Evolutionary conservation across 2,113 vertebrate species (phyloP), one percentile per base, ranked within the genome.

Genomic region (Mastomys natalensis): DNA sequence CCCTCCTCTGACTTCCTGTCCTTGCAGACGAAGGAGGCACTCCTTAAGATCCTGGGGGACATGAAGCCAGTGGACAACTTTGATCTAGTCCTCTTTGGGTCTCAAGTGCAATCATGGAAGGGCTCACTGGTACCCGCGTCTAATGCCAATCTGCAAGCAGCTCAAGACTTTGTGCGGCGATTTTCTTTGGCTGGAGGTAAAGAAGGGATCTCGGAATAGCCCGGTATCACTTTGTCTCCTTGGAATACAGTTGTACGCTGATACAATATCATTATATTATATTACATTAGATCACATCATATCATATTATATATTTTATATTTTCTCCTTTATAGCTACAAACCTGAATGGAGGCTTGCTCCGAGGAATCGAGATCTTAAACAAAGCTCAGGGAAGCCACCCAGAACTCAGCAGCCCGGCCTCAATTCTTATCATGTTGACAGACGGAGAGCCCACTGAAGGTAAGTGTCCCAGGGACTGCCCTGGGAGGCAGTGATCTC

Each of bases 361-460:
- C 95, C 98, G 88, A 90, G 99, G 99, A 96, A 98, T 99, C 62
- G 87, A 97, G 0, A 99, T 99, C 98, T 97, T 99, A 96, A 99
- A 99, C 60, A 94, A 87, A 94, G 98, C 97, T 92, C 94, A 97
- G 66, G 70, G 96, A 84, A 48, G 16, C 62, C 95, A 98, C 29
- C 58, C 98, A 10, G 95, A 98, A 60, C 97, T 98, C 95, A 97
- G 97, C 66, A 98, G 98, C 55, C 98, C 98, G 0, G 98, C 99
- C 9, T 99, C 99, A 0, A 99, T 99, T 93, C 99, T 99, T 80
- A 99, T 99, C 93, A 99, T 99, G 97, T 98, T 99, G 98, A 99
- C 99, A 29, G 99, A 99, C 55, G 99, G 99, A 95, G 98, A 99
- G 8, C 99, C 99, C 76, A 99, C 99, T 0, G 45, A 98, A 97